phyloP scores from a whole-genome alignment of 2,888 invertebrate genomes.

The Mycogona germanica region DNA sequence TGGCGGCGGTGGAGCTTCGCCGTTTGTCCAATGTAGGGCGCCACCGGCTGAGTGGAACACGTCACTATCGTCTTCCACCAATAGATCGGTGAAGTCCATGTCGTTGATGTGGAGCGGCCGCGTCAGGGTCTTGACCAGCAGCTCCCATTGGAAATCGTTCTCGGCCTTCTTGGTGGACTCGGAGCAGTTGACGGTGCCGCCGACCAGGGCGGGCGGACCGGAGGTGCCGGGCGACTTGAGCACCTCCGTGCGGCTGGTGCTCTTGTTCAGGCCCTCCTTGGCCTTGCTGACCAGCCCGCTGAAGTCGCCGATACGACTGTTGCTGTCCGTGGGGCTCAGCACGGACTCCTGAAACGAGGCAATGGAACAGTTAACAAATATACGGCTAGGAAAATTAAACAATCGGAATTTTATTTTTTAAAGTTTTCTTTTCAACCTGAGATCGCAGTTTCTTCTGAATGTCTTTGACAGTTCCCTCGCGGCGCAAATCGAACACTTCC shows the following conservation, averaged over 20 bases:
- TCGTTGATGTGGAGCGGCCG: slow-evolving; percentile 73
- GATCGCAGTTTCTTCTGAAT: slow-evolving; percentile 70
- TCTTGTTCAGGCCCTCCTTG: slow-evolving; percentile 79
- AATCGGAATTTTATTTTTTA: too few relatives aligned
- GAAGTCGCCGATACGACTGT: slow-evolving; percentile 57
- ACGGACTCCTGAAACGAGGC: slow-evolving; percentile 46
- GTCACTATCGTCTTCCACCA: slow-evolving; percentile 75
- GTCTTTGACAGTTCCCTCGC: slow-evolving; percentile 79
- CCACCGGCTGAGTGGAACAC: slow-evolving; percentile 52
- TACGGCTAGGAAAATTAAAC: too few relatives aligned
- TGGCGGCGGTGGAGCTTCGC: slow-evolving; percentile 65
- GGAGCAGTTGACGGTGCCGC: too few relatives aligned
- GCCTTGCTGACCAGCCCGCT: slow-evolving; percentile 84
- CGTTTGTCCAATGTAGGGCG: slow-evolving; percentile 40
- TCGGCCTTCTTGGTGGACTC: slow-evolving; percentile 84
- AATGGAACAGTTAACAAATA: too few relatives aligned
- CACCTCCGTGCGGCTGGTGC: slow-evolving; percentile 67
- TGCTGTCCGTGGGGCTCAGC: slow-evolving; percentile 14
- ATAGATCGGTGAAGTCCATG: slow-evolving; percentile 90
- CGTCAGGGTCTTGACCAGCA: slow-evolving; percentile 60
- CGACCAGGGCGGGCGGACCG: slow-evolving; percentile 38
- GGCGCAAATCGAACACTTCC: slow-evolving; percentile 44
- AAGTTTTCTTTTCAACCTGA: too few relatives aligned
- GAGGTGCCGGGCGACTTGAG: slow-evolving; percentile 14
- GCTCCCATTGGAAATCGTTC: slow-evolving; percentile 93